phyloP scores from a whole-genome alignment of 2,113 vertebrate species.

The Vulpes ferrilata region DNA sequence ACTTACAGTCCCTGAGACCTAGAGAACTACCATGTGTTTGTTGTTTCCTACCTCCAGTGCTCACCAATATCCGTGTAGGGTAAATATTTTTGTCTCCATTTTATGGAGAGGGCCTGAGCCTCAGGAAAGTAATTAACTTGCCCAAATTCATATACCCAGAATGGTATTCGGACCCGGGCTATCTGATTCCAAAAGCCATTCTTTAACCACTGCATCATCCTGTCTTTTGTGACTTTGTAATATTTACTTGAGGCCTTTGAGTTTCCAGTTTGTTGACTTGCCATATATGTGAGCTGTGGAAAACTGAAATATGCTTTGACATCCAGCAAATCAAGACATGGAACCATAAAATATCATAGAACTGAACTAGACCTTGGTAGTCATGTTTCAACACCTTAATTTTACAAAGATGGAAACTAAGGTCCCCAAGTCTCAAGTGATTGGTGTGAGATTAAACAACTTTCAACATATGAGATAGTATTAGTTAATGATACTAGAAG shows the following conservation, averaged over 20 bases:
- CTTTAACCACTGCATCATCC: background rate
- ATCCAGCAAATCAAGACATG: background rate
- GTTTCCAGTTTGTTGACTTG: background rate
- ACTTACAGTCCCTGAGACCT: background rate
- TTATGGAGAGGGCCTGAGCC: background rate
- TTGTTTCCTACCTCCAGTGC: background rate
- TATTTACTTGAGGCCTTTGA: conserved; percentile 16
- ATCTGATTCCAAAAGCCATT: background rate
- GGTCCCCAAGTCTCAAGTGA: background rate
- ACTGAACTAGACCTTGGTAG: background rate
- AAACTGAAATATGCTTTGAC: conserved; percentile 48
- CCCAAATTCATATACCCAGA: background rate
- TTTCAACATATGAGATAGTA: background rate
- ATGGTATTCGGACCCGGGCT: background rate
- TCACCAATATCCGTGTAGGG: background rate
- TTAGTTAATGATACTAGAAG: background rate
- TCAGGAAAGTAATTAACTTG: background rate
- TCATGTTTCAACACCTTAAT: conserved; percentile 13
- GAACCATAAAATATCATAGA: conserved; percentile 27
- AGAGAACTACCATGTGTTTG: background rate
- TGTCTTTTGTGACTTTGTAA: background rate
- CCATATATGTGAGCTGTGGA: background rate
- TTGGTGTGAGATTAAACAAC: background rate
- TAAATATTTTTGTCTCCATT: conserved; percentile 17
- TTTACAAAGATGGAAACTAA: conserved; percentile 32